These are phyloP conservation scores for Falco naumanni DNA, from an alignment of 2,797 vertebrate genomes.

Conservation along the genomic window DNA sequence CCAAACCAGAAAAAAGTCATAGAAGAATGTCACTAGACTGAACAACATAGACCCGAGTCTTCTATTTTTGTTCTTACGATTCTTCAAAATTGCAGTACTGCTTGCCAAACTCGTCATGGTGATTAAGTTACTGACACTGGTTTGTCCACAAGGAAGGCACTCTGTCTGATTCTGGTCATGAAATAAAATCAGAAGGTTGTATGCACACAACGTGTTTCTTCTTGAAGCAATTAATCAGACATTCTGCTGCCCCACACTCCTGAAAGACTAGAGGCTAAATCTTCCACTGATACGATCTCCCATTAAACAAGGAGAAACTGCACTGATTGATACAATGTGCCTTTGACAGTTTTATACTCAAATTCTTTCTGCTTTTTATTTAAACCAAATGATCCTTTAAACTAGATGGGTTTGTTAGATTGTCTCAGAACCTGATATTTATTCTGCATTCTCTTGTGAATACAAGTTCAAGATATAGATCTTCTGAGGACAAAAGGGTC, in stretches of 20 bases:
- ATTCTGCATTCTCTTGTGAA: neutral
- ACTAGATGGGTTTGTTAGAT: neutral
- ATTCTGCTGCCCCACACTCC: neutral
- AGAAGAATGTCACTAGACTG: neutral
- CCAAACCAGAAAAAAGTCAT: neutral
- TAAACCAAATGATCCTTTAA: neutral
- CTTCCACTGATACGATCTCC: neutral
- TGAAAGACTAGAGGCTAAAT: neutral
- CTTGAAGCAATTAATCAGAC: neutral
- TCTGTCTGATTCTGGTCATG: neutral
- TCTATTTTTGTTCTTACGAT: neutral
- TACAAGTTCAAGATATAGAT: neutral
- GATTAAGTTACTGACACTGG: constrained; percentile 12
- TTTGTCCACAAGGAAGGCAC: neutral
- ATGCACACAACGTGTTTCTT: neutral
- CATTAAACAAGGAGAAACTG: neutral
- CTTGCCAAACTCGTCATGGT: neutral
- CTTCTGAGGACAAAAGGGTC: neutral
- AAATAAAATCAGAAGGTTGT: neutral
- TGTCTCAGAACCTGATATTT: neutral
- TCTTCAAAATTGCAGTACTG: neutral
- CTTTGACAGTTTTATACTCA: neutral
- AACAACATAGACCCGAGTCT: neutral
- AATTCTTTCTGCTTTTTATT: constrained; percentile 11
- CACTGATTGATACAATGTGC: neutral